These are phyloP conservation scores for Pentalonia nigronervosa DNA, from an alignment of 1,140 invertebrate genomes.

Conservation along the genomic window DNA sequence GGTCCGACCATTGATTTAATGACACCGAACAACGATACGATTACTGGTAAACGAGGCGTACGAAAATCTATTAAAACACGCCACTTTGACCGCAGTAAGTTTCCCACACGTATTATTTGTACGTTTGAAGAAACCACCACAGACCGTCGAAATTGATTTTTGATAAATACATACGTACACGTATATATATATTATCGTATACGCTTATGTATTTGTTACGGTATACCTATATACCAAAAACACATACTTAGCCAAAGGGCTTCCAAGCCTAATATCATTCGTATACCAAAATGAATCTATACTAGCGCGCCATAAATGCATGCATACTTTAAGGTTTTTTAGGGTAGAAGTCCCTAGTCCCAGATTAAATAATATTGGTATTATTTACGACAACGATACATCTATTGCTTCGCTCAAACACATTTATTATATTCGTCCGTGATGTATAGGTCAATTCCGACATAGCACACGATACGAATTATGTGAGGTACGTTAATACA, in stretches of 20 bases:
- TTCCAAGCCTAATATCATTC: neutral
- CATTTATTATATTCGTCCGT: neutral
- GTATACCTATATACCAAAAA: neutral
- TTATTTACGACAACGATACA: neutral
- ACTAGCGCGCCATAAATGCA: neutral
- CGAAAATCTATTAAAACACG: constrained; percentile 45
- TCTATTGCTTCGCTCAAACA: neutral
- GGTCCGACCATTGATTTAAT: neutral
- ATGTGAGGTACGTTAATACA: neutral
- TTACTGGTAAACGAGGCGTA: constrained; percentile 47
- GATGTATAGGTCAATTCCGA: neutral
- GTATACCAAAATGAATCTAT: neutral
- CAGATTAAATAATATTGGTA: neutral
- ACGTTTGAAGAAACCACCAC: neutral
- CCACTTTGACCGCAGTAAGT: neutral
- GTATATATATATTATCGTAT: neutral
- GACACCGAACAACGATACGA: neutral
- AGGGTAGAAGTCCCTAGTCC: no score
- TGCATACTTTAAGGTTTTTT: no score
- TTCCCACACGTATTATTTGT: constrained; percentile 25
- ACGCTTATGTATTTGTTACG: neutral
- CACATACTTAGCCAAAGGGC: neutral
- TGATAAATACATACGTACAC: neutral
- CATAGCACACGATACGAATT: neutral
- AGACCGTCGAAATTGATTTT: neutral